These are phyloP conservation scores for Streptopelia turtur DNA, from an alignment of 2,797 vertebrate genomes.

Conservation along the genomic window DNA sequence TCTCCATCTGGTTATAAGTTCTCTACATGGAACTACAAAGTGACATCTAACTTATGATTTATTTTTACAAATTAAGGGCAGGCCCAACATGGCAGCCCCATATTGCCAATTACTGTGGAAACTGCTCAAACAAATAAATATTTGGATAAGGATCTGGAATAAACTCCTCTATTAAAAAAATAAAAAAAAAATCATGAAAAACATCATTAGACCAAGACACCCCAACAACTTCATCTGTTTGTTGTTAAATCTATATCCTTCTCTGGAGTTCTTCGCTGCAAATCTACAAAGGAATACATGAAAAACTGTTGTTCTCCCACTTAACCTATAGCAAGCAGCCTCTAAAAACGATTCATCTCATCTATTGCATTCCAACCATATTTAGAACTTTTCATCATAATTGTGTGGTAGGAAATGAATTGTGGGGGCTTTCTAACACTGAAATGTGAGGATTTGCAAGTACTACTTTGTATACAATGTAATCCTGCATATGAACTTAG, in stretches of 20 bases:
- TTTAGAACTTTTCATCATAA: conserved; percentile 9
- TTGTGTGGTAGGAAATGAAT: background rate
- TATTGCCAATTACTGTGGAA: conserved; percentile 14
- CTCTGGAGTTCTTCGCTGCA: background rate
- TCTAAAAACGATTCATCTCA: background rate
- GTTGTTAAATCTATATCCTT: background rate
- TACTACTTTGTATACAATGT: background rate
- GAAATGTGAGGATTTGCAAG: conserved; percentile 9
- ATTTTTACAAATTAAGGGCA: conserved; percentile 8
- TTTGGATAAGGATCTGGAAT: conserved; percentile 25
- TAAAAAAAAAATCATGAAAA: background rate
- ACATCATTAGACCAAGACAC: background rate
- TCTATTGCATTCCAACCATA: conserved; percentile 1
- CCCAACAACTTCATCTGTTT: background rate
- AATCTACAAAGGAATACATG: conserved; percentile 1
- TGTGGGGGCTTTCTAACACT: background rate
- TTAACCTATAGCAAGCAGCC: conserved; percentile 4
- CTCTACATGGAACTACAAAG: background rate
- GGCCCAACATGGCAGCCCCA: background rate
- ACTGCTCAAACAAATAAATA: conserved; percentile 22
- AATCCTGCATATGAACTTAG: background rate
- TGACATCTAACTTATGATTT: conserved; percentile 1
- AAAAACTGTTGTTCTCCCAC: background rate
- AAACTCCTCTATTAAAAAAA: background rate
- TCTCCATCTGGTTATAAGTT: background rate